These are phyloP conservation scores for Mesocentrotus franciscanus DNA, from an alignment of 53 echinoderm and acorn worm genomes.

Conservation along the genomic window DNA sequence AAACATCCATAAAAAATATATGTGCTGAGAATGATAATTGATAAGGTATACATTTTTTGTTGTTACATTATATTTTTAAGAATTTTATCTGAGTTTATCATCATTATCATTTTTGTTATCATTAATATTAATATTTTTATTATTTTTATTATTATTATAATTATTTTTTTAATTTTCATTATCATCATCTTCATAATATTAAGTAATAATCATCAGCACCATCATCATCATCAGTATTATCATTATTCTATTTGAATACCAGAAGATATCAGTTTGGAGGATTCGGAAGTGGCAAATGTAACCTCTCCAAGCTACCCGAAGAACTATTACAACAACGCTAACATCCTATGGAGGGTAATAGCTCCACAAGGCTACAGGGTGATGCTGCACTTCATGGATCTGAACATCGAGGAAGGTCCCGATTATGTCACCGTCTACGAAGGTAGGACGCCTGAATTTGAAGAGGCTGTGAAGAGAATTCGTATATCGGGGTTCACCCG, in stretches of 20 bases:
- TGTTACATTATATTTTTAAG: no score
- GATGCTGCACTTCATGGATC: not conserved
- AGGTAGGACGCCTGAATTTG: not conserved
- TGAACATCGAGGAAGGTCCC: not conserved
- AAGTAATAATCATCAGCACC: not conserved
- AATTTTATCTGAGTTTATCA: no score
- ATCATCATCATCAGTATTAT: not conserved
- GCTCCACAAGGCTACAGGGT: not conserved
- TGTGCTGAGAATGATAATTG: no score
- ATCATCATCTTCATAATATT: not conserved
- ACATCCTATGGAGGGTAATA: not conserved
- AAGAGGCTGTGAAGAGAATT: not conserved
- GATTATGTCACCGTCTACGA: slow-evolving; percentile 10
- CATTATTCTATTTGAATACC: not conserved
- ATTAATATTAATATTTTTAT: not conserved
- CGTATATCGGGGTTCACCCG: not conserved
- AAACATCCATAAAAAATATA: no score
- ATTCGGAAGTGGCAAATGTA: not conserved
- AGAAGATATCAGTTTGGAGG: not conserved
- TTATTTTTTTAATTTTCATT: not conserved
- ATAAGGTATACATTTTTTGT: no score
- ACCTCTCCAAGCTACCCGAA: not conserved
- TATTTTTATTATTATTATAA: not conserved
- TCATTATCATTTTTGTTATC: no score
- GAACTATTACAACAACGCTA: not conserved